Evolutionary conservation across 2,888 invertebrate species (phyloP), one percentile per base, ranked within the genome.

Genomic region (Notodonta dromedarius): DNA sequence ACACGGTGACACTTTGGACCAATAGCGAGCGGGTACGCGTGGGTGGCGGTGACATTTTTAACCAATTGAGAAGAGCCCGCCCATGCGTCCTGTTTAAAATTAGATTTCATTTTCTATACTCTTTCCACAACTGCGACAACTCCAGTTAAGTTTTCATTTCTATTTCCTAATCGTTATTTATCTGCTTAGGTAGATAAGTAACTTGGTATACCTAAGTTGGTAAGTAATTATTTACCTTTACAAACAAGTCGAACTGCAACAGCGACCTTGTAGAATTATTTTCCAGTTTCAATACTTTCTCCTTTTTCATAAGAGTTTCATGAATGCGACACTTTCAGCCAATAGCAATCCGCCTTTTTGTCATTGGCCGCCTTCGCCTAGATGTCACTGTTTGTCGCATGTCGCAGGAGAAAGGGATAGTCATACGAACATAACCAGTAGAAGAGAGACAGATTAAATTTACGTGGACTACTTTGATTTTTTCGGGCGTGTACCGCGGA

Each of bases 1-100:
- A 89, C 90, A 89, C 84, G 82, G 91, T 93, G 93, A 93, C 93
- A 93, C 67, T 90, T 90, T 80, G 80, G 71, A 71, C 93, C 93
- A 93, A 93, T 93, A 59, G 79, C 73, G 72, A 50, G 60, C 58
- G 66, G 68, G 58, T 64, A 73, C 80, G 83, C 76, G 80, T 80
- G 75, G 77, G 82, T 80, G 86, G 84, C 80, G 83, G 86, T 89
- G 91, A 91, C 92, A 90, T 83, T 89, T 89, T 85, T 77, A 83
- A 81, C 90, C 88, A 89, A 87, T 83, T 80, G 71, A 61, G 63
- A 65, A 52, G 58, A 66, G 68, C 71, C 86, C 89, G 89, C 91
- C 90, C 86, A 84, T 85, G 72, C 67, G 57, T 11, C 52, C 48
- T 63, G 62, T 63, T 55, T 55, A 55, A 55, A 55, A 40, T 55